phyloP scores from a whole-genome alignment of 2,797 vertebrate species.

The Molossus alvarezi region DNA sequence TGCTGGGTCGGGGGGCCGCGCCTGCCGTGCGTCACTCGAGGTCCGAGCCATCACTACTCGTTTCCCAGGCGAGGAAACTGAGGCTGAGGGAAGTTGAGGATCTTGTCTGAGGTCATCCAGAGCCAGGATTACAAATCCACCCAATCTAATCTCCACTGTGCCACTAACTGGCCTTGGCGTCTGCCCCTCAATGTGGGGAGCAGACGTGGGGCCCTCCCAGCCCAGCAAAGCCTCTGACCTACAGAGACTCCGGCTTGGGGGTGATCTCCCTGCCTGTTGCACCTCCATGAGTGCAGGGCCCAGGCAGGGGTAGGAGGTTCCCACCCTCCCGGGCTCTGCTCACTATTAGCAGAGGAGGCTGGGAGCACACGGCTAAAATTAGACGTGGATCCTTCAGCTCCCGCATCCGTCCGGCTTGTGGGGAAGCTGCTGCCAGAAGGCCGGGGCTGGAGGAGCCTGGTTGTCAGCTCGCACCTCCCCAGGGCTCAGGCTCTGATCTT shows the following conservation, averaged over 20 bases:
- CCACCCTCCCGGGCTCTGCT: slow-evolving; percentile 17
- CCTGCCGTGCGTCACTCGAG: not conserved
- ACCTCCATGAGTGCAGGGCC: not conserved
- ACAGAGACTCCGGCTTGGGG: not conserved
- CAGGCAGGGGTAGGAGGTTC: not conserved
- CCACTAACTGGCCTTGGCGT: not conserved
- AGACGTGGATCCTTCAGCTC: slow-evolving; percentile 75
- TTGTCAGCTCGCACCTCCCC: not conserved
- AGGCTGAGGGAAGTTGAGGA: not conserved
- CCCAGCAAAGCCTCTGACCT: not conserved
- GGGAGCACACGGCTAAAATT: slow-evolving; percentile 79
- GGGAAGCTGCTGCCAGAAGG: slow-evolving; percentile 72
- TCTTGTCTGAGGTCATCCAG: not conserved
- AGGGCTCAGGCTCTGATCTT: slow-evolving; percentile 62
- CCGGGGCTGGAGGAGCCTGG: slow-evolving; percentile 51
- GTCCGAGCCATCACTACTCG: not conserved
- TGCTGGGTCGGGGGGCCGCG: not conserved
- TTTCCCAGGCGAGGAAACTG: not conserved
- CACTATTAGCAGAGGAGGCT: slow-evolving; percentile 59
- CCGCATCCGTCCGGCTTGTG: not conserved
- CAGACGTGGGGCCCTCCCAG: not conserved
- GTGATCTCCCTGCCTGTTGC: not conserved
- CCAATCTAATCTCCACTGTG: not conserved
- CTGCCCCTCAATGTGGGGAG: fast-evolving
- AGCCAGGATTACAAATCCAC: not conserved